Evolutionary conservation across 2,113 vertebrate genomes (phyloP).

Genomic region (Rhombomys opimus): DNA sequence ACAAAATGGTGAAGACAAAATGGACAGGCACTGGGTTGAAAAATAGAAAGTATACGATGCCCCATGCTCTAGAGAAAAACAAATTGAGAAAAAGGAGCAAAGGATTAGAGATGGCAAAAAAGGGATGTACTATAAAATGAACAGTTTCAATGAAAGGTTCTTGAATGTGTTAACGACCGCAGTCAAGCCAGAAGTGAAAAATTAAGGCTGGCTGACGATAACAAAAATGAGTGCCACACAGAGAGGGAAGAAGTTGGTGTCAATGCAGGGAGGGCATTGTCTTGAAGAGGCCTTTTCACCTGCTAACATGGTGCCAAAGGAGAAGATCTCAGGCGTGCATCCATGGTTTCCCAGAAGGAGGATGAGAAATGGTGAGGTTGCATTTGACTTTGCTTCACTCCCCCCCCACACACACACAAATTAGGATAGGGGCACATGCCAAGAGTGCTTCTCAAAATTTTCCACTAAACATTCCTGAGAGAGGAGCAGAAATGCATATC

Average conservation of each 20-base stretch:
- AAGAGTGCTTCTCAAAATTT: not conserved
- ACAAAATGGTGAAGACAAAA: not conserved
- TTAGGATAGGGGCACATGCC: not conserved
- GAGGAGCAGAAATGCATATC: not conserved
- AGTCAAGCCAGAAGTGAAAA: not conserved
- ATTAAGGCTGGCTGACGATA: not conserved
- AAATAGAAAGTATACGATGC: not conserved
- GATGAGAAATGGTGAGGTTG: not conserved
- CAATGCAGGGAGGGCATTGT: not conserved
- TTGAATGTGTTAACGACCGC: not conserved
- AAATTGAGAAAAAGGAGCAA: not conserved
- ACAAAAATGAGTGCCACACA: not conserved
- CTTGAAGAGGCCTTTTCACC: not conserved
- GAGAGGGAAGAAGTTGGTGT: not conserved
- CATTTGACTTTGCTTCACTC: slow-evolving; percentile 12
- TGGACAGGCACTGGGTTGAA: not conserved
- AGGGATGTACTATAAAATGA: not conserved
- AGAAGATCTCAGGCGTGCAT: not conserved
- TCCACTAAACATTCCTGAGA: not conserved
- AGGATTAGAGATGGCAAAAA: not conserved
- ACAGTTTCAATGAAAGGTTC: not conserved
- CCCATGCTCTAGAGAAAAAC: not conserved
- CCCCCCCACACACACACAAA: not conserved
- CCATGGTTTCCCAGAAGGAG: not conserved
- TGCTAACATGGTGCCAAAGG: not conserved